A percentile compares a stretch with the other conserved stretches of the same genome.
Evolutionary conservation across 64 coral and sea anemone genomes (phyloP).

Genomic region (Montipora efflorescens): DNA sequence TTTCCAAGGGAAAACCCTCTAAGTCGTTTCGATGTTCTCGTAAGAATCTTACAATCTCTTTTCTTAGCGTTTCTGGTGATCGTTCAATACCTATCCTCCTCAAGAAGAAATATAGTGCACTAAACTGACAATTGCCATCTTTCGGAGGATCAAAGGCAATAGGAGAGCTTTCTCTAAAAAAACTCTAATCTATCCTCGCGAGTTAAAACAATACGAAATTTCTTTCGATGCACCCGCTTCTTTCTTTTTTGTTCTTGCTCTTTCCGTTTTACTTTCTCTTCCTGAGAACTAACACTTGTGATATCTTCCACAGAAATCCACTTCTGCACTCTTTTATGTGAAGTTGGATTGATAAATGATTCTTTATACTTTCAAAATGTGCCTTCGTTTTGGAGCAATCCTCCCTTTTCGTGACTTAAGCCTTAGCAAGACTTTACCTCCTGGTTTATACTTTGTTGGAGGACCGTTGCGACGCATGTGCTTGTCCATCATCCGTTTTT

Average conservation of each 20-base stretch:
- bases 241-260: slow-evolving; percentile 54
- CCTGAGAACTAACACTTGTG: slow-evolving; percentile 58
- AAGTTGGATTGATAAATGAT: not conserved
- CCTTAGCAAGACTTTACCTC: slow-evolving; percentile 36
- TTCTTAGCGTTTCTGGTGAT: slow-evolving; percentile 1
- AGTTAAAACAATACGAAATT: slow-evolving; percentile 5
- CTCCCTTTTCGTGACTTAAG: slow-evolving; percentile 54
- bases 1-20: slow-evolving; percentile 19
- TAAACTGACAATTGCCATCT: slow-evolving; percentile 40
- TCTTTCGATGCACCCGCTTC: slow-evolving; percentile 28
- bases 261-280: slow-evolving; percentile 63
- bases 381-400: slow-evolving; percentile 61
- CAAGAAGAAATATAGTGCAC: slow-evolving; percentile 2
- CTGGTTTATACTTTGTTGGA: slow-evolving; percentile 57
- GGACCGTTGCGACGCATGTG: slow-evolving; percentile 25
- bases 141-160: slow-evolving; percentile 20
- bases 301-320: slow-evolving; percentile 68
- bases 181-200: slow-evolving; percentile 24
- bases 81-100: slow-evolving; percentile 40
- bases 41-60: slow-evolving; percentile 51
- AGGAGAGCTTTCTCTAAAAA: slow-evolving; percentile 14
- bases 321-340: slow-evolving; percentile 29
- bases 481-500: slow-evolving; percentile 47
- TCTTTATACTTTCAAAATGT: slow-evolving; percentile 64
- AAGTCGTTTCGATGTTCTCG: slow-evolving; percentile 28